Conservation (phyloP, 2,113 vertebrate genomes). For the Rallus limicola region DNA sequence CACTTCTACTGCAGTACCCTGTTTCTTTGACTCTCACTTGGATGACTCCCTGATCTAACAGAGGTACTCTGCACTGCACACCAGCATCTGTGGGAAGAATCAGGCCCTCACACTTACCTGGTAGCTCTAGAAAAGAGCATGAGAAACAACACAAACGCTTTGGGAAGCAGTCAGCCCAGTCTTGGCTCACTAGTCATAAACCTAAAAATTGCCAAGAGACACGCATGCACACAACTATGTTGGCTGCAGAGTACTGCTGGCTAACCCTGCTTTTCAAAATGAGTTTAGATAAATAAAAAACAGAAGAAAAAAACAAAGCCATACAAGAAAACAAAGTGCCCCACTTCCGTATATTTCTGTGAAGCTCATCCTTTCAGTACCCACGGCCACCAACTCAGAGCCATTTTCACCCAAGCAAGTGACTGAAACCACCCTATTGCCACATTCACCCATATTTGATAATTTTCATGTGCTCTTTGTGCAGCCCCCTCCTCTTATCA, state of each 20-base stretch:
- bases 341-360: neutral
- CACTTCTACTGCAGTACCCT: neutral
- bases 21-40: neutral
- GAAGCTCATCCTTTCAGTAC: neutral
- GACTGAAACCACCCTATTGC: neutral
- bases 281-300: neutral
- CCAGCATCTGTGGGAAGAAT: neutral
- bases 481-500: neutral
- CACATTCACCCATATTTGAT: neutral
- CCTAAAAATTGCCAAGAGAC: slow-evolving; percentile 21
- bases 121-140: neutral
- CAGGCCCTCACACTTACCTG: neutral
- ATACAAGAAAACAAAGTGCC: neutral
- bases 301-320: neutral
- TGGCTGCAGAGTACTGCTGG: slow-evolving; percentile 27
- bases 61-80: neutral
- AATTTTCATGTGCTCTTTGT: neutral
- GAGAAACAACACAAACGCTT: neutral
- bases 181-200: slow-evolving; percentile 19
- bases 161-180: neutral
- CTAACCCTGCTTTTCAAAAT: neutral
- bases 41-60: neutral
- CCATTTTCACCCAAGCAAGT: neutral
- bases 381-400: neutral
- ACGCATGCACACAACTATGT: neutral